Base-by-base conservation (phyloP, 2,888 invertebrate genomes). In the Erebia palarica region DNA sequence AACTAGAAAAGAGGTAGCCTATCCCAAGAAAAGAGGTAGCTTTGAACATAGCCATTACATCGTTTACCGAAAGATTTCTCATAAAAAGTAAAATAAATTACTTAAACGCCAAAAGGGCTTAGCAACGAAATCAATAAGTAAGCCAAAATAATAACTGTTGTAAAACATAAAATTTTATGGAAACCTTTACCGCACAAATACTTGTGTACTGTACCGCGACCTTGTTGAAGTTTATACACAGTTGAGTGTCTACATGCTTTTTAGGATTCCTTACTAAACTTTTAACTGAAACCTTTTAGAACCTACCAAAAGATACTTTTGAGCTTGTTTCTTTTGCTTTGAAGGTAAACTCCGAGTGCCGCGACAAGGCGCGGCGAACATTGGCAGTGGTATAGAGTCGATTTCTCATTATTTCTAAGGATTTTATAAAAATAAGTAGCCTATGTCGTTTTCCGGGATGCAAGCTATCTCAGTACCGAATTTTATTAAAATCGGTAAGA, bases 91-190 rank as follows among this genome's bases (percentile, higher is more conserved):
- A 59, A 27, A 21, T 14, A 36, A 36, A 14, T n/a, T 57, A 14
- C 27, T 13, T 53, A 53, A 5, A 42, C 42, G 42, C n/a, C 59
- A 42, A 42, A 42, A 60, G 8, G 1, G 59, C 59, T 59, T 36
- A 16, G n/a, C 14, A 27, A 10, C 42, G n/a, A 18, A 63, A 63
- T 61, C 61, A 47, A 63, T 47, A 47, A 47, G 14, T 18, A 21
- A 21, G 18, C 47, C 18, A 13, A 44, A 44, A 61, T 63, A 63
- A 63, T 63, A 42, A 63, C 61, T 47, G 44, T 21, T 63, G 14
- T 63, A 63, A n/a, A 47, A 63, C 13, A 44, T 63, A 21, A 11
- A 63, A 49, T 14, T 21, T 49, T 47, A 49, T 44, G 44, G 47
- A 10, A 18, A 47, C 61, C 61, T 11, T 63, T 7, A 36, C 27